Evolutionary conservation across 1,140 invertebrate genomes (phyloP).

Genomic region (Pachyrhynchus sulphureomaculatus): DNA sequence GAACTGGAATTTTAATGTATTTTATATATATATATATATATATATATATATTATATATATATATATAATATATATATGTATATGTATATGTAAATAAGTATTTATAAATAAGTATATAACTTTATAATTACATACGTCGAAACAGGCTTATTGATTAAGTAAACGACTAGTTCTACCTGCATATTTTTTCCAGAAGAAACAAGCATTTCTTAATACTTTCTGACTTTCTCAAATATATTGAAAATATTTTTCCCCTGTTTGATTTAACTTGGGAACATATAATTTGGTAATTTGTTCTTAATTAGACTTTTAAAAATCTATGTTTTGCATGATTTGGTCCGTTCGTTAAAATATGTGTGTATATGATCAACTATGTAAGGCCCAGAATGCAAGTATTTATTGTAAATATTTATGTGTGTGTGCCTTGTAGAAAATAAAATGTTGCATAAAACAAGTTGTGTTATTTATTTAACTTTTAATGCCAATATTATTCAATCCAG

Average conservation of each 20-base stretch:
- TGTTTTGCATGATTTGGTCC: background rate
- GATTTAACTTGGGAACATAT: no score
- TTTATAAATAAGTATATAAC: conserved; percentile 33
- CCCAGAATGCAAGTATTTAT: conserved; percentile 48
- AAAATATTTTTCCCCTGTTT: no score
- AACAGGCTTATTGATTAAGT: no score
- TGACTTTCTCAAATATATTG: no score
- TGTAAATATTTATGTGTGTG: conserved; percentile 52
- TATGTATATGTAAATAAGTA: background rate
- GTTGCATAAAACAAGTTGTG: background rate
- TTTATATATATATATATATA: background rate
- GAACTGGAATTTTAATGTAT: no score
- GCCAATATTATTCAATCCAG: no score
- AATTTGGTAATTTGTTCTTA: no score
- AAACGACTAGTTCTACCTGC: no score
- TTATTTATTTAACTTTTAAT: background rate
- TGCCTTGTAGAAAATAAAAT: conserved; percentile 49
- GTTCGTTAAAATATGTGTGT: background rate
- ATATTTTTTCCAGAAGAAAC: no score
- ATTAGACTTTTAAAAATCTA: no score
- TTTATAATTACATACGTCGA: conserved; percentile 25
- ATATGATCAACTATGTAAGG: conserved; percentile 17
- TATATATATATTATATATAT: background rate
- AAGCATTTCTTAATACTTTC: no score
- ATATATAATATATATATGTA: background rate